Conservation (phyloP, 2,113 vertebrate species). For the Poeciliopsis retropinna region DNA sequence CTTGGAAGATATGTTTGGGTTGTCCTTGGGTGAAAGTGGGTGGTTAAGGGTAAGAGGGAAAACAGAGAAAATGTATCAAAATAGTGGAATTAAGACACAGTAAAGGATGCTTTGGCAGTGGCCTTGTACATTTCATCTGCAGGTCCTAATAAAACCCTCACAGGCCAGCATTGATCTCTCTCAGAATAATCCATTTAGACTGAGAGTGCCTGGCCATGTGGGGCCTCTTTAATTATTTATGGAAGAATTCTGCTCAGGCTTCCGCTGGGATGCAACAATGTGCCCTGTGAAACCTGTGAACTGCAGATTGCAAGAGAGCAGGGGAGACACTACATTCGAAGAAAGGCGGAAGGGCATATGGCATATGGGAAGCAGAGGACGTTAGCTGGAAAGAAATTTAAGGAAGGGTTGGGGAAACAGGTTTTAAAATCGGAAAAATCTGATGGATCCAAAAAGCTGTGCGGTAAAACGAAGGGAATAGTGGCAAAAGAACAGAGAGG, state of each 20-base stretch:
- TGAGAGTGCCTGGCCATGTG: conserved; percentile 72
- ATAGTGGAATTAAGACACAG: conserved; percentile 67
- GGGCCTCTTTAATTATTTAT: conserved; percentile 80
- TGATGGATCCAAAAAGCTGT: conserved; percentile 12
- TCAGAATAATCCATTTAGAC: conserved; percentile 80
- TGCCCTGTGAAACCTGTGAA: conserved; percentile 69
- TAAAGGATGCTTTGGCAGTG: conserved; percentile 48
- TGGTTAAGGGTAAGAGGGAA: conserved; percentile 26
- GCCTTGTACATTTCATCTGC: conserved; percentile 74
- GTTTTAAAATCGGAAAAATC: conserved; percentile 1
- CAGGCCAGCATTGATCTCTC: conserved; percentile 76
- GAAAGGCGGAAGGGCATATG: conserved; percentile 21
- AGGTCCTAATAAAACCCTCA: conserved; percentile 77
- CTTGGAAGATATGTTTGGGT: conserved; percentile 8
- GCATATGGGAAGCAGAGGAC: conserved; percentile 17
- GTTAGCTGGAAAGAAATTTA: conserved; percentile 12
- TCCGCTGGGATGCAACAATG: conserved; percentile 75
- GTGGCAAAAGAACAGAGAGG: neutral
- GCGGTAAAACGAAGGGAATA: neutral
- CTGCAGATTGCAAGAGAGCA: conserved; percentile 43
- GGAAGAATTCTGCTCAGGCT: conserved; percentile 74
- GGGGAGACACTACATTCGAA: conserved; percentile 31
- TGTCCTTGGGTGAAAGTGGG: neutral
- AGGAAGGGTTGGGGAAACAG: neutral
- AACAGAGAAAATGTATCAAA: conserved; percentile 20